Evolutionary conservation across 2,113 vertebrate genomes (phyloP).

Genomic region (Telmatochromis sp.): DNA sequence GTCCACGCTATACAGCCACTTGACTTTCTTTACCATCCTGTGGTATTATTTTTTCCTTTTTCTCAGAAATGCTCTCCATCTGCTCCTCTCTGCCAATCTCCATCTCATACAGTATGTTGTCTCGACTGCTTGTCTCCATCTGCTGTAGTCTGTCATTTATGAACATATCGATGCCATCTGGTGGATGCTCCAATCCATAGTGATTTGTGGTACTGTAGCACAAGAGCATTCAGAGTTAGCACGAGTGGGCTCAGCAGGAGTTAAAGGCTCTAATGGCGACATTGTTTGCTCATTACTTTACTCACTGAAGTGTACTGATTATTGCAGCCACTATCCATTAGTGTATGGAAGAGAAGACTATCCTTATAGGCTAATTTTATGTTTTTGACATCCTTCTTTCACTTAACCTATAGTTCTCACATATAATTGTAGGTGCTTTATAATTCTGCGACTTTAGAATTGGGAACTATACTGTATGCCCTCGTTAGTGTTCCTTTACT

Average conservation of each 20-base stretch:
- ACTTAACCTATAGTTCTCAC: background rate
- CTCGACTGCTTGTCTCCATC: conserved; percentile 14
- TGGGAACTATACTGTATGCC: background rate
- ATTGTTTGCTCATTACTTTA: conserved; percentile 1
- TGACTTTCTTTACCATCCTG: background rate
- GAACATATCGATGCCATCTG: conserved; percentile 56
- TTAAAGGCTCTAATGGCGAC: background rate
- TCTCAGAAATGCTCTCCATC: conserved; percentile 22
- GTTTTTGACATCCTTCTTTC: background rate
- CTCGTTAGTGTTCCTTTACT: background rate
- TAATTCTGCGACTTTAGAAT: background rate
- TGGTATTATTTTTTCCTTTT: background rate
- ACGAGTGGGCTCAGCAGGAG: background rate
- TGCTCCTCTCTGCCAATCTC: conserved; percentile 19
- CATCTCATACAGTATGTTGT: conserved; percentile 22
- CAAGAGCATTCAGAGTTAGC: background rate
- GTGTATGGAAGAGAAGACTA: background rate
- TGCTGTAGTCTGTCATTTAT: conserved; percentile 29
- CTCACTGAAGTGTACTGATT: background rate
- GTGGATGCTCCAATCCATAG: conserved; percentile 8
- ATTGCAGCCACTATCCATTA: background rate
- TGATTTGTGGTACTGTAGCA: conserved; percentile 17
- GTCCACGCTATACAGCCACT: background rate
- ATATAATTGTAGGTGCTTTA: background rate
- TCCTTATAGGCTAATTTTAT: background rate